Evolutionary conservation across 2,113 vertebrate species (phyloP).

Genomic region (Pseudonaja textilis): DNA sequence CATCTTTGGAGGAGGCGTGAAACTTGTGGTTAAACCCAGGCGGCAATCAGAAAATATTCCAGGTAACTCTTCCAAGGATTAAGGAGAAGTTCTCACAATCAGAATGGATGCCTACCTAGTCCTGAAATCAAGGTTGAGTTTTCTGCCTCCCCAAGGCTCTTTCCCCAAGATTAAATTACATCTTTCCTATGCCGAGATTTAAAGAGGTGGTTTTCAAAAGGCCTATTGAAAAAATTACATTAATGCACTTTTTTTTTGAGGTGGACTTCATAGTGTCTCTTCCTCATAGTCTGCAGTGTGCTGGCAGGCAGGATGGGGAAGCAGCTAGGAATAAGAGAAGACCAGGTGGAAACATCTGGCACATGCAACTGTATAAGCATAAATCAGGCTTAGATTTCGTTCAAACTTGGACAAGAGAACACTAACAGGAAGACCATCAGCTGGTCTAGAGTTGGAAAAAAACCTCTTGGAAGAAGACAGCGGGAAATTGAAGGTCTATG

Average conservation of each 20-base stretch:
- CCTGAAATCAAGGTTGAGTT: neutral
- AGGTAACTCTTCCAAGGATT: slow-evolving; percentile 68
- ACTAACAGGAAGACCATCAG: neutral
- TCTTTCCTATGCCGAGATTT: too few species aligned
- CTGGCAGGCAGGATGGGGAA: too few species aligned
- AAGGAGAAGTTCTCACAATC: neutral
- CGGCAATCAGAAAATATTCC: slow-evolving; percentile 82
- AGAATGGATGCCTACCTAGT: neutral
- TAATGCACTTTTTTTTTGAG: too few species aligned
- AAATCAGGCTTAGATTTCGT: neutral
- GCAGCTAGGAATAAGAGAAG: neutral
- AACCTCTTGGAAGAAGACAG: neutral
- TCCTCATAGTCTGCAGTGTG: too few species aligned
- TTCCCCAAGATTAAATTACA: neutral
- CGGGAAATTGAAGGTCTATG: too few species aligned
- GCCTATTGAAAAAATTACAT: too few species aligned
- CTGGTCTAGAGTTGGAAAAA: neutral
- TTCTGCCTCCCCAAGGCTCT: neutral
- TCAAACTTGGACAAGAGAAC: neutral
- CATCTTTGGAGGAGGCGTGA: slow-evolving; percentile 92
- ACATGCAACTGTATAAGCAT: neutral
- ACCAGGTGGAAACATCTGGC: neutral
- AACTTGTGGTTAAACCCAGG: slow-evolving; percentile 89
- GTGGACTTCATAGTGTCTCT: too few species aligned
- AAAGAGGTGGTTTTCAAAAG: too few species aligned